Conservation (phyloP, 2,113 vertebrate species). For the Cheirogaleus medius region DNA sequence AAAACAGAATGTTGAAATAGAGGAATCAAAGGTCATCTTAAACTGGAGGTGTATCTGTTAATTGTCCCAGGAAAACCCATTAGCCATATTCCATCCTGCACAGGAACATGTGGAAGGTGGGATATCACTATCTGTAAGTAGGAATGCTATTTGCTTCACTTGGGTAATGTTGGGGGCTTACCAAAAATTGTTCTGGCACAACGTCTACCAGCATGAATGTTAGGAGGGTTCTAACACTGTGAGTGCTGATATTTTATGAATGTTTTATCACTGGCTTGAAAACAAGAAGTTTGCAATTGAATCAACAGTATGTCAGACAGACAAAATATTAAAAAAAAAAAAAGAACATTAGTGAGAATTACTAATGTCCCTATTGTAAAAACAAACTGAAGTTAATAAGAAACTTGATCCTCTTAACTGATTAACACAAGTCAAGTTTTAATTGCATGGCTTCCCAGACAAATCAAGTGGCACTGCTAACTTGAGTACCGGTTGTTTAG, state of each 20-base stretch:
- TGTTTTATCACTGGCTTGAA: conserved; percentile 77
- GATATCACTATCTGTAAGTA: neutral
- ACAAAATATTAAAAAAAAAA: conserved; percentile 66
- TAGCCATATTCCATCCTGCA: conserved; percentile 40
- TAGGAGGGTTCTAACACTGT: conserved; percentile 76
- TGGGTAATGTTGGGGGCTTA: conserved; percentile 70
- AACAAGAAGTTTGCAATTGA: conserved; percentile 80
- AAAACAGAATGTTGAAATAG: conserved; percentile 76
- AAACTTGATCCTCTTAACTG: conserved; percentile 58
- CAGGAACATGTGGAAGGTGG: conserved; percentile 51
- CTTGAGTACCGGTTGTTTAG: conserved; percentile 5
- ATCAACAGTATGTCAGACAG: conserved; percentile 78
- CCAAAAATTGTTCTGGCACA: conserved; percentile 70
- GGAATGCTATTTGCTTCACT: conserved; percentile 70
- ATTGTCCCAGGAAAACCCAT: conserved; percentile 70
- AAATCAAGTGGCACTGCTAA: conserved; percentile 39
- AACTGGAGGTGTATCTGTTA: conserved; percentile 51
- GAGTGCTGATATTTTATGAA: conserved; percentile 81
- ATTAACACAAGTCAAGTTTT: conserved; percentile 60
- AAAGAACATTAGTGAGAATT: conserved; percentile 73
- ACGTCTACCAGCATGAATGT: conserved; percentile 65
- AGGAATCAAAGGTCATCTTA: conserved; percentile 61
- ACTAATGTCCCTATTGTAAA: conserved; percentile 67
- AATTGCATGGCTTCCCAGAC: conserved; percentile 44
- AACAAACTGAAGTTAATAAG: conserved; percentile 75